A percentile compares a stretch with the other conserved stretches of the same genome.
Conservation (phyloP, 2,888 invertebrate genomes). For the Epiblema foenella region DNA sequence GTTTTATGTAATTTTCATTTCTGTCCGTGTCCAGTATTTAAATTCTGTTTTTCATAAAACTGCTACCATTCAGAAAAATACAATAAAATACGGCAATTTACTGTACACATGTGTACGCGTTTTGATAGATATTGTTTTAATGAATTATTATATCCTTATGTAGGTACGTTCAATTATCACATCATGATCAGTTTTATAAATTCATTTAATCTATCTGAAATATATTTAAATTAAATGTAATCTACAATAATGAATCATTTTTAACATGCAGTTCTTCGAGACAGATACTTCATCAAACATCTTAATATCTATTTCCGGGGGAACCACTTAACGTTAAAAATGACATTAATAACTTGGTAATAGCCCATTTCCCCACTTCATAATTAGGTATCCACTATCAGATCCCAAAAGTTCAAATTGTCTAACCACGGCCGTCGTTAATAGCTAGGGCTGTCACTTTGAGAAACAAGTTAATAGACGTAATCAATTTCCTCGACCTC, state of each 20-base stretch:
- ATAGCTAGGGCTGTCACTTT: constrained; percentile 67
- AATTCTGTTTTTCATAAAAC: neutral
- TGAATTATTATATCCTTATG: neutral
- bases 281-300: constrained; percentile 22
- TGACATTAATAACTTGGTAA: constrained; percentile 45
- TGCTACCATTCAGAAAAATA: neutral
- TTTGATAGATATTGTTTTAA: neutral
- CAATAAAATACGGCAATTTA: neutral
- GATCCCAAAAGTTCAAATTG: constrained; percentile 46
- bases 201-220: neutral
- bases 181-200: neutral
- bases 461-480: constrained; percentile 71
- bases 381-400: constrained; percentile 45
- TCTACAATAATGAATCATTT: constrained; percentile 23
- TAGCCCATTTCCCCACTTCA: constrained; percentile 36
- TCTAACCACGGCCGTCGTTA: constrained; percentile 57
- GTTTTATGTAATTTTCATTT: neutral
- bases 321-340: constrained; percentile 43
- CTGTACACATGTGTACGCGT: neutral
- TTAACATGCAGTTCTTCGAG: constrained; percentile 7
- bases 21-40: neutral
- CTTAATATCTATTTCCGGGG: constrained; percentile 40
- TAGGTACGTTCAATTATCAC: neutral
- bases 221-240: neutral
- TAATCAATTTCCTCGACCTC: constrained; percentile 71